phyloP scores from a whole-genome alignment of 53 echinoderm and acorn worm genomes.

The Antedon mediterranea region DNA sequence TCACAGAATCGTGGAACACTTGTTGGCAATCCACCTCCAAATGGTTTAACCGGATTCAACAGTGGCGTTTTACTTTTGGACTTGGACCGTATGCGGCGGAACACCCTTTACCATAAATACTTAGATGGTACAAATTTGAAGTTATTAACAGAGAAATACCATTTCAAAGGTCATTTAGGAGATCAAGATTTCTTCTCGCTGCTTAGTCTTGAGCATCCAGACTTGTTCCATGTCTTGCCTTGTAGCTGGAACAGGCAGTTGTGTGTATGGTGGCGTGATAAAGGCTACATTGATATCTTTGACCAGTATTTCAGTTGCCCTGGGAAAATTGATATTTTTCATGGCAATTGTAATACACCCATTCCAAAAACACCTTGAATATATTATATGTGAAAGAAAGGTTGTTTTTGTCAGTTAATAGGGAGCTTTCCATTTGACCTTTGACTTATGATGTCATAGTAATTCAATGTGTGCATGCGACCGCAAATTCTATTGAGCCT shows the following conservation, averaged over 20 bases:
- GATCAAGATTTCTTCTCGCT: constrained; percentile 87
- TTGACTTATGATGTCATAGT: too few relatives aligned
- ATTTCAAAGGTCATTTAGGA: constrained; percentile 80
- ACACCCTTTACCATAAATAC: constrained; percentile 26
- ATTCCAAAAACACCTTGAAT: constrained; percentile 30
- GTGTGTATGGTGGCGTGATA: constrained; percentile 82
- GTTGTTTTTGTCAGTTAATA: too few relatives aligned
- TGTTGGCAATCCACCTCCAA: constrained; percentile 71
- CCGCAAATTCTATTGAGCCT: too few relatives aligned
- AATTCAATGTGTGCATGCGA: too few relatives aligned
- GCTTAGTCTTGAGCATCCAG: constrained; percentile 54
- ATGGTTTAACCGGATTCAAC: constrained; percentile 90
- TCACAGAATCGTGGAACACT: constrained; percentile 57
- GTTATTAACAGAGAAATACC: constrained; percentile 43
- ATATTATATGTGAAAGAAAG: too few relatives aligned
- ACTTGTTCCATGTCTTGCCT: constrained; percentile 67
- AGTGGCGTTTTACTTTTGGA: constrained; percentile 79
- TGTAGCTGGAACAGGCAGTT: constrained; percentile 90
- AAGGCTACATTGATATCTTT: constrained; percentile 65
- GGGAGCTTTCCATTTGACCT: too few relatives aligned
- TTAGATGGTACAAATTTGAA: constrained; percentile 15
- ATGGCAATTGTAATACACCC: constrained; percentile 92
- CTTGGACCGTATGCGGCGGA: constrained; percentile 40
- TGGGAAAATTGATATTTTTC: constrained; percentile 65
- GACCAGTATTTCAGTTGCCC: constrained; percentile 64